Percentiles rank a stretch among this genome's conserved stretches.
phyloP scores from a whole-genome alignment of 2,888 invertebrate species.

The Acrobasis repandana region DNA sequence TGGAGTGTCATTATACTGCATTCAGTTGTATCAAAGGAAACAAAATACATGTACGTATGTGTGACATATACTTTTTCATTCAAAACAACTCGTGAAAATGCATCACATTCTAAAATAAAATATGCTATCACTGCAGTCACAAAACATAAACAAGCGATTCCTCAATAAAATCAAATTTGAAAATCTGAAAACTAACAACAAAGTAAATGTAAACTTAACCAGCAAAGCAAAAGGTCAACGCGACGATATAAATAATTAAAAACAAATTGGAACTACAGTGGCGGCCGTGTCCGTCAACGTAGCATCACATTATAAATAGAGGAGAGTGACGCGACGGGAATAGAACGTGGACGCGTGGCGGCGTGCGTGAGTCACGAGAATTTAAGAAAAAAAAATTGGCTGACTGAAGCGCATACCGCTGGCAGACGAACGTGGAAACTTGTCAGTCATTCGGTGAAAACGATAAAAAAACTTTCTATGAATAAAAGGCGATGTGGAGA shows the following conservation, averaged over 20 bases:
- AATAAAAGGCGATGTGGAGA: neutral
- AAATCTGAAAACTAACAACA: neutral
- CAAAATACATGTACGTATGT: too few relatives aligned
- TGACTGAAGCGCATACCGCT: constrained; percentile 13
- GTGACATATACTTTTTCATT: too few relatives aligned
- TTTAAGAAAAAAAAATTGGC: constrained; percentile 20
- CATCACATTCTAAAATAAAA: too few relatives aligned
- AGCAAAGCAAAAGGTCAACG: neutral
- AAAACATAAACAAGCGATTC: too few relatives aligned
- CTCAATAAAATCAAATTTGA: too few relatives aligned
- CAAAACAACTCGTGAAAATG: too few relatives aligned
- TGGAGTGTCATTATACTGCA: too few relatives aligned
- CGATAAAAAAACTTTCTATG: constrained; percentile 5
- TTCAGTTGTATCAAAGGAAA: too few relatives aligned
- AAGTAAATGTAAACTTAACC: neutral
- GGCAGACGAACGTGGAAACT: constrained; percentile 9
- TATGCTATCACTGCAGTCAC: too few relatives aligned
- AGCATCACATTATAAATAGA: constrained; percentile 23
- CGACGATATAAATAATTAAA: constrained; percentile 20
- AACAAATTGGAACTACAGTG: constrained; percentile 16
- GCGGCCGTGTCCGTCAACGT: constrained; percentile 14
- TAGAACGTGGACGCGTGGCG: constrained; percentile 21
- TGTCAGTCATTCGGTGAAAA: constrained; percentile 8
- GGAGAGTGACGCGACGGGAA: constrained; percentile 23
- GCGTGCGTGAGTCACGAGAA: constrained; percentile 17